phyloP scores from a whole-genome alignment of 2,797 vertebrate species.

The Thalassophryne amazonica region DNA sequence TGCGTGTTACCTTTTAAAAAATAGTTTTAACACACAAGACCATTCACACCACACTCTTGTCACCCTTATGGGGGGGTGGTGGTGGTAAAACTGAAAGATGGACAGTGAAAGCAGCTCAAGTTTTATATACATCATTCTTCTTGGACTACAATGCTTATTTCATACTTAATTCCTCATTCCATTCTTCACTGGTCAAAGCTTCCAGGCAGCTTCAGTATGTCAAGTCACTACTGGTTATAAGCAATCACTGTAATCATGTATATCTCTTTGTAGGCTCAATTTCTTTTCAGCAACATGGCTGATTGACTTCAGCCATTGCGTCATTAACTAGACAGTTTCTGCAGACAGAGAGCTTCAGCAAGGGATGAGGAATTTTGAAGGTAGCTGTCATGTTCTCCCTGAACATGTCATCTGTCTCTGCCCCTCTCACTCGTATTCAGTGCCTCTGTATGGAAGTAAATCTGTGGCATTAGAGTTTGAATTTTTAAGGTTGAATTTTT shows the following conservation, averaged over 20 bases:
- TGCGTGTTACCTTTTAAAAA: too few relatives aligned
- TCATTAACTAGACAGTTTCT: conserved; percentile 55
- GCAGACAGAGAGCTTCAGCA: conserved; percentile 37
- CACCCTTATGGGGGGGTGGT: too few relatives aligned
- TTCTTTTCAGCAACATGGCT: conserved; percentile 38
- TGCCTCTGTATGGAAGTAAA: too few relatives aligned
- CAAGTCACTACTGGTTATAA: conserved; percentile 11
- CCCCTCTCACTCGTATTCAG: conserved; percentile 7
- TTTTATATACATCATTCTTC: conserved; percentile 19
- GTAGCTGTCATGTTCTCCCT: conserved; percentile 58
- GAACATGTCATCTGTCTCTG: conserved; percentile 50
- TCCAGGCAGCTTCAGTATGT: conserved; percentile 10
- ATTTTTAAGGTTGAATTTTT: too few relatives aligned
- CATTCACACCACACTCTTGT: too few relatives aligned
- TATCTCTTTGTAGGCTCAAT: conserved; percentile 22
- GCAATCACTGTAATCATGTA: conserved; percentile 10
- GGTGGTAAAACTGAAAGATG: too few relatives aligned
- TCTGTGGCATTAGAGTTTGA: too few relatives aligned
- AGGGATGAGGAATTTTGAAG: conserved; percentile 67
- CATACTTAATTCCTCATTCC: conserved; percentile 33
- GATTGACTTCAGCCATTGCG: conserved; percentile 35
- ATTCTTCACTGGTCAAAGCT: conserved; percentile 38
- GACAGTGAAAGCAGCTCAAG: conserved; percentile 33
- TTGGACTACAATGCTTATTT: conserved; percentile 24
- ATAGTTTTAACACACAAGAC: too few relatives aligned